Base-by-base conservation (phyloP, 2,113 vertebrate genomes). In the Vanacampus margaritifer region DNA sequence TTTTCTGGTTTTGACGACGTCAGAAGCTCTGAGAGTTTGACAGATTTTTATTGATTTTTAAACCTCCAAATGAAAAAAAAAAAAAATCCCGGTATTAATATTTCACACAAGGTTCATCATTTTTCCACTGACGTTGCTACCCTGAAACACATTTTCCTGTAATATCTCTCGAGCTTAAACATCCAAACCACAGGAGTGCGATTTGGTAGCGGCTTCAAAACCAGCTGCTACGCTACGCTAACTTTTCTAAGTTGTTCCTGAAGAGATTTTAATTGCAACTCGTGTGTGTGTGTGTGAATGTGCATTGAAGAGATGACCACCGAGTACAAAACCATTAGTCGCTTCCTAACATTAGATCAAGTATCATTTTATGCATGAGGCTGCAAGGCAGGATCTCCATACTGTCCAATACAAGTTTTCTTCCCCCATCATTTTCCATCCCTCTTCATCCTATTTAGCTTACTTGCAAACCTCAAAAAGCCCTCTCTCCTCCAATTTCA, bases 401-500 rank as follows among this genome's bases (percentile, higher is more conserved):
- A 23, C 2, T 1, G 48, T 11, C 21, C 48, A 51, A 21, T 23
- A 51, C 14, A 5, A 26, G n/a, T 54, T 56, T 24, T 58, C 17
- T 35, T 21, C 17, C 68, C 60, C 43, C 36, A 65, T 56, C 51
- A 39, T 39, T 62, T 70, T 57, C 32, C n/a, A 26, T 32, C 46
- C 23, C 3, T 26, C 23, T 23, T 19, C 24, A 21, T 16, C 24
- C 17, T 62, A 54, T 72, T 21, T 61, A 26, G 36, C 17, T 58
- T 32, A 58, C 4, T 35, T 64, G 60, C 72, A 84, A 88, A 80
- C 78, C 69, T 76, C 74, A 32, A 51, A 69, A 69, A 36, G 62
- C 75, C 72, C 67, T n/a, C 28, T 82, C 82, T 84, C 77, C 78
- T 69, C 66, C 32, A 58, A 58, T 79, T 87, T 86, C 85, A 83